Conservation (phyloP, 2,888 invertebrate species). For the Andrena camellia region DNA sequence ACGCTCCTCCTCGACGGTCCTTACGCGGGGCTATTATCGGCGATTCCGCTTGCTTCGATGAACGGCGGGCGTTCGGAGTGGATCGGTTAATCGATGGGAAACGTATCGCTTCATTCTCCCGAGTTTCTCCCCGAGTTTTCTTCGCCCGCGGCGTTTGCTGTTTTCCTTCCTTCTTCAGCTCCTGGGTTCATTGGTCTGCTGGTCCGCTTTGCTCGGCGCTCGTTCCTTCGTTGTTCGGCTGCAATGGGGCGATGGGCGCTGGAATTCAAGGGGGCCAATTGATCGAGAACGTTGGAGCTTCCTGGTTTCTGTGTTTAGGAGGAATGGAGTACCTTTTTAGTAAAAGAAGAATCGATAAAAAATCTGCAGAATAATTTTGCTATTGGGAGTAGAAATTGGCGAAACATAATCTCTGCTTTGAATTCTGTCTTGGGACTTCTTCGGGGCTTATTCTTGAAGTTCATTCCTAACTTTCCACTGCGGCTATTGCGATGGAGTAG, state of each 20-base stretch:
- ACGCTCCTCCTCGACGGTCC: constrained; percentile 26
- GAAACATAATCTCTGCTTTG: no score
- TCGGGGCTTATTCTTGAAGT: no score
- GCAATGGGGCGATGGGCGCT: not conserved
- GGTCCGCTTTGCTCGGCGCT: not conserved
- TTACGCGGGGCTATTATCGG: constrained; percentile 48
- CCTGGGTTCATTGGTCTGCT: not conserved
- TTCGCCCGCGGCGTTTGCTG: no score
- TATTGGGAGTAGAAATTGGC: no score
- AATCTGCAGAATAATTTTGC: constrained; percentile 19
- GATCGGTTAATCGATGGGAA: constrained; percentile 39
- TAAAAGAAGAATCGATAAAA: constrained; percentile 27
- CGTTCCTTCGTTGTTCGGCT: not conserved
- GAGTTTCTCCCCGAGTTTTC: not conserved
- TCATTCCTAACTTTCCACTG: no score
- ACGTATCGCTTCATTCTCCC: not conserved
- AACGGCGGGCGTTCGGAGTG: constrained; percentile 18
- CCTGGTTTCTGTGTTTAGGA: not conserved
- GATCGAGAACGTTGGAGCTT: no score
- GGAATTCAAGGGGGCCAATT: not conserved
- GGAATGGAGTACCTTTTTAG: not conserved
- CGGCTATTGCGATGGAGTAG: no score
- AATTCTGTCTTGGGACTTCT: no score
- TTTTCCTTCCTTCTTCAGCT: no score
- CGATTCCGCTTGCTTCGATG: constrained; percentile 41